These are phyloP conservation scores for Sciaenops ocellatus DNA, from an alignment of 2,797 vertebrate species.

Conservation along the genomic window DNA sequence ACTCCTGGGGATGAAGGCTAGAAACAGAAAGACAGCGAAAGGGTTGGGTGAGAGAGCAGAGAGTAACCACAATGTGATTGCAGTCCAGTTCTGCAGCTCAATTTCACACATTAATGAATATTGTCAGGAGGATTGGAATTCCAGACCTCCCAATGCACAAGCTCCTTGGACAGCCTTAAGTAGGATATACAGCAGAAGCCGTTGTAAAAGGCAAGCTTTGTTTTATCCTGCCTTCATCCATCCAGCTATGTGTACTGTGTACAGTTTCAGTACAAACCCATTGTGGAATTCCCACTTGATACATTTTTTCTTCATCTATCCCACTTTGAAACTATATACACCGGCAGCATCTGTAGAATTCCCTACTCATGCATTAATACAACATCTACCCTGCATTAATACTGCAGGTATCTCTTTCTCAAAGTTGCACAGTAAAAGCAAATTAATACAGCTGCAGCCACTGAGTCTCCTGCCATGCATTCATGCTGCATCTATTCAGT, in stretches of 20 bases:
- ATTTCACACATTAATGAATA: conserved; percentile 66
- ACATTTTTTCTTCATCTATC: conserved; percentile 20
- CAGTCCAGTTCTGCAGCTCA: conserved; percentile 29
- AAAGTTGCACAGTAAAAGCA: not conserved
- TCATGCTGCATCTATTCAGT: not conserved
- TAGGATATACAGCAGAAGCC: conserved; percentile 5
- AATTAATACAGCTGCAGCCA: not conserved
- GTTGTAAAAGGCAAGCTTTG: not conserved
- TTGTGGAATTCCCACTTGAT: conserved; percentile 19
- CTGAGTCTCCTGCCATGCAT: not conserved
- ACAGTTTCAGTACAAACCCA: not conserved
- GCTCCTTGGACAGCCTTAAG: conserved; percentile 3
- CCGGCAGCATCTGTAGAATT: not conserved
- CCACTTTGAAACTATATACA: not conserved
- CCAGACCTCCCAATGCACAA: conserved; percentile 20
- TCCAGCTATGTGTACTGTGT: not conserved
- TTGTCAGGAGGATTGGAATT: conserved; percentile 37
- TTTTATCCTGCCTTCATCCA: conserved; percentile 1
- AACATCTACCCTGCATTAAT: not conserved
- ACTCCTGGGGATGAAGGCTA: conserved; percentile 31
- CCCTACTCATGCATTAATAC: conserved; percentile 32
- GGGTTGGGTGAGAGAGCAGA: conserved; percentile 2
- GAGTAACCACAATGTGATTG: conserved; percentile 44
- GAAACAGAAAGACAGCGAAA: conserved; percentile 5
- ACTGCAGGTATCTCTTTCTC: not conserved